Percentiles rank a stretch among this genome's conserved stretches.
These are phyloP conservation scores for Chauna torquata DNA, from an alignment of 2,113 vertebrate genomes.

Conservation along the genomic window DNA sequence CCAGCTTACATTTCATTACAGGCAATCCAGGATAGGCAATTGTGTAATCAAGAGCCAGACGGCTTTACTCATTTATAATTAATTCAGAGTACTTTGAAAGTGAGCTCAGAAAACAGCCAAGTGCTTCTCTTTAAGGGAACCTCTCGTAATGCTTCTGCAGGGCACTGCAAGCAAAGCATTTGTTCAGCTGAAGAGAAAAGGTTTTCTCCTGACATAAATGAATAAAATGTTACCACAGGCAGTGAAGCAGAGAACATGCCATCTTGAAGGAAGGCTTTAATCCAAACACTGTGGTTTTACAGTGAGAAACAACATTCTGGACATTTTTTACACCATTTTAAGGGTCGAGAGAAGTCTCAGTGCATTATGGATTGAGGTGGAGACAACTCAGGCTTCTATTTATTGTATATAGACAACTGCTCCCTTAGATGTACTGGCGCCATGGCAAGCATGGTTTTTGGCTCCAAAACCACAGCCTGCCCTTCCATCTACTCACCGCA, in stretches of 20 bases:
- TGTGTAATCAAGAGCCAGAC: conserved; percentile 63
- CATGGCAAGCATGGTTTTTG: neutral
- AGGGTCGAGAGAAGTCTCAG: neutral
- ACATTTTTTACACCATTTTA: neutral
- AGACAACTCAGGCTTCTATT: neutral
- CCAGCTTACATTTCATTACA: conserved; percentile 24
- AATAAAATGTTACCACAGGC: conserved; percentile 53
- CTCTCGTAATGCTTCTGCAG: conserved; percentile 47
- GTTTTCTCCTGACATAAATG: conserved; percentile 43
- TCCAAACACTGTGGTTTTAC: neutral
- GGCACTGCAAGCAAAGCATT: conserved; percentile 1
- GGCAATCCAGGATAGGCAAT: conserved; percentile 24
- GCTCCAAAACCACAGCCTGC: neutral
- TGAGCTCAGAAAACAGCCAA: conserved; percentile 59
- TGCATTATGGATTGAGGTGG: neutral
- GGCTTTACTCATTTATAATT: conserved; percentile 69
- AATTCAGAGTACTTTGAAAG: conserved; percentile 68
- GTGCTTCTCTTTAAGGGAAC: conserved; percentile 61
- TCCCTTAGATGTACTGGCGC: neutral
- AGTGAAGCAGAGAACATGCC: neutral
- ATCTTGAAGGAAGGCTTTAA: conserved; percentile 29
- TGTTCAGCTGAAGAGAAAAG: conserved; percentile 58
- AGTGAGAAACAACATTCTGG: neutral
- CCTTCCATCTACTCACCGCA: neutral
- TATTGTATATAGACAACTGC: neutral